Evolutionary conservation across 2,888 invertebrate species (phyloP).

Genomic region (Nemotelus nigrinus): DNA sequence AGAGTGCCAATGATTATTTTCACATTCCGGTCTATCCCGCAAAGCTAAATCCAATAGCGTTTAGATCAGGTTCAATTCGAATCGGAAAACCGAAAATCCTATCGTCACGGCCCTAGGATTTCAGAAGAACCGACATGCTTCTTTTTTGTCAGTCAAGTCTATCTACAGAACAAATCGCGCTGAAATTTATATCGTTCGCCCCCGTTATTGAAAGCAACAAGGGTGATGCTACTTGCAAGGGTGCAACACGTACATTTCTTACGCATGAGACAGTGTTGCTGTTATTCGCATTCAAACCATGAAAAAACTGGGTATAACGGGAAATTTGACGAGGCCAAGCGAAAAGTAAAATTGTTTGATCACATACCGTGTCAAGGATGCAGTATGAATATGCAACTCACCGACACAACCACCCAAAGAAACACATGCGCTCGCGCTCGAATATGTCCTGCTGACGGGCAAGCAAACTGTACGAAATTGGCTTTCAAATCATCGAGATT

Average conservation of each 20-base stretch:
- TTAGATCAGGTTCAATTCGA: slow-evolving; percentile 26
- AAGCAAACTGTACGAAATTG: too few relatives aligned
- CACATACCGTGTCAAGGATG: too few relatives aligned
- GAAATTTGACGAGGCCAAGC: too few relatives aligned
- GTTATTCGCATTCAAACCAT: too few relatives aligned
- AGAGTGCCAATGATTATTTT: slow-evolving; percentile 26
- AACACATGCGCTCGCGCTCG: too few relatives aligned
- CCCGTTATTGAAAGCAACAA: slow-evolving; percentile 6
- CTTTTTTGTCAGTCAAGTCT: slow-evolving; percentile 49
- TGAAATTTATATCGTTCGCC: slow-evolving; percentile 45
- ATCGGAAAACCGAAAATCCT: slow-evolving; percentile 33
- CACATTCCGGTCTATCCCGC: slow-evolving; percentile 21
- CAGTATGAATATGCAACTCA: too few relatives aligned
- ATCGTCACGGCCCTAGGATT: not conserved
- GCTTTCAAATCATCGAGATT: too few relatives aligned
- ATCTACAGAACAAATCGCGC: slow-evolving; percentile 44
- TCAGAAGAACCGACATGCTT: slow-evolving; percentile 46
- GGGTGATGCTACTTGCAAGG: not conserved
- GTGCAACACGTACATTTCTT: not conserved
- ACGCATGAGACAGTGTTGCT: too few relatives aligned
- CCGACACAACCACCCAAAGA: too few relatives aligned
- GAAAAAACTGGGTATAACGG: too few relatives aligned
- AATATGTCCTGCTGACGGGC: too few relatives aligned
- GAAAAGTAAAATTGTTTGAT: too few relatives aligned
- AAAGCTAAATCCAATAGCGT: slow-evolving; percentile 23